Conservation (phyloP, 2,797 vertebrate genomes). For the Clarias fuscus region DNA sequence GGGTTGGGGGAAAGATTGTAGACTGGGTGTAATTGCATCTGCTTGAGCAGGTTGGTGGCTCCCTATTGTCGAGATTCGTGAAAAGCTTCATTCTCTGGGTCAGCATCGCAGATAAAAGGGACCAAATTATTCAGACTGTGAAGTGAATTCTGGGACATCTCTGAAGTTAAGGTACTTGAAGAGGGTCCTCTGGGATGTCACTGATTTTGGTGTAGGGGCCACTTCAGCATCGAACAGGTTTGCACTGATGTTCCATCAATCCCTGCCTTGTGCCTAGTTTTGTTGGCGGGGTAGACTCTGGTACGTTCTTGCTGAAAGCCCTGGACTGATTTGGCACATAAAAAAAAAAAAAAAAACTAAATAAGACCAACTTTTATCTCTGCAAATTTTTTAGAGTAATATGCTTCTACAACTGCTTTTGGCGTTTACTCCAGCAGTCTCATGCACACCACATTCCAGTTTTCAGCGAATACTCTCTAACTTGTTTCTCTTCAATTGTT, state of each 20-base stretch:
- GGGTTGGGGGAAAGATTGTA: not conserved
- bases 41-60: slow-evolving; percentile 27
- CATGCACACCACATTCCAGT: slow-evolving; percentile 17
- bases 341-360: not conserved
- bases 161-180: slow-evolving; percentile 41
- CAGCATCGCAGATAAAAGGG: slow-evolving; percentile 43
- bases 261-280: not conserved
- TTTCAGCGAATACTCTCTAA: slow-evolving; percentile 31
- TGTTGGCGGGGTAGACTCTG: not conserved
- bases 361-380: slow-evolving; percentile 37
- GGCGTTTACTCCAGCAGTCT: slow-evolving; percentile 25
- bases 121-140: slow-evolving; percentile 41
- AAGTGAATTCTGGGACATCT: slow-evolving; percentile 49
- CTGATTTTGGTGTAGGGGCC: not conserved
- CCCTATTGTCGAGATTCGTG: slow-evolving; percentile 36
- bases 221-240: no score
- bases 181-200: slow-evolving; percentile 28
- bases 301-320: slow-evolving; percentile 34
- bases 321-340: slow-evolving; percentile 45
- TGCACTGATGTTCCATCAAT: not conserved
- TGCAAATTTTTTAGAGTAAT: slow-evolving; percentile 37
- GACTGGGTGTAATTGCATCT: slow-evolving; percentile 35
- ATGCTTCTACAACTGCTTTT: slow-evolving; percentile 24
- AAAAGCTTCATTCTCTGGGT: slow-evolving; percentile 44
- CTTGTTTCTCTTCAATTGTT: slow-evolving; percentile 46